Percentiles rank a stretch among this genome's conserved stretches.
These are phyloP conservation scores for Eristalinus aeneus DNA, from an alignment of 2,888 invertebrate species.

Conservation along the genomic window DNA sequence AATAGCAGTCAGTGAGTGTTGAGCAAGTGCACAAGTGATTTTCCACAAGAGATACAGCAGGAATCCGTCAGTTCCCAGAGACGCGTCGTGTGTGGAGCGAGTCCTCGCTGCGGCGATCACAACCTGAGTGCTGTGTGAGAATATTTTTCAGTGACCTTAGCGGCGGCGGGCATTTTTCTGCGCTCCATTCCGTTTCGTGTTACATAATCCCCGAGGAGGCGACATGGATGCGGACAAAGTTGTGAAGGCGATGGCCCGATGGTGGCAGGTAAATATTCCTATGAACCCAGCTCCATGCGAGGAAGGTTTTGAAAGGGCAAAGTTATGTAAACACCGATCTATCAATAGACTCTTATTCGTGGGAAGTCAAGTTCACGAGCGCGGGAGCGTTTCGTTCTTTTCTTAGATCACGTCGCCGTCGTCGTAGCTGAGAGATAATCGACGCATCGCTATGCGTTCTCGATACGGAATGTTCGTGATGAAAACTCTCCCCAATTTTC, in stretches of 20 bases:
- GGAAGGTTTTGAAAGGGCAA: not conserved
- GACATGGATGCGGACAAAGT: slow-evolving; percentile 80
- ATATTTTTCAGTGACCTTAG: slow-evolving; percentile 43
- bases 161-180: not conserved
- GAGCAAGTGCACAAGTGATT: not conserved
- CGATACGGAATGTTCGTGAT: not conserved
- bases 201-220: slow-evolving; percentile 73
- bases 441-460: slow-evolving; percentile 40
- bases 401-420: not conserved
- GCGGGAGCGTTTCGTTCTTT: slow-evolving; percentile 12
- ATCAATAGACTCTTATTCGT: slow-evolving; percentile 11
- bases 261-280: slow-evolving; percentile 80
- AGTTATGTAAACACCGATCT: slow-evolving; percentile 47
- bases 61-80: not conserved
- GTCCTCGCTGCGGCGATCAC: not conserved
- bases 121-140: not conserved
- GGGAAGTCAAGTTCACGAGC: slow-evolving; percentile 55
- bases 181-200: slow-evolving; percentile 44
- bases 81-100: not conserved
- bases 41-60: not conserved
- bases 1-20: not conserved
- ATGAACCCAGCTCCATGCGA: not conserved
- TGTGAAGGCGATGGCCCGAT: slow-evolving; percentile 80
- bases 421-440: not conserved
- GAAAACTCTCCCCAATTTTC: not conserved